phyloP scores from a whole-genome alignment of 2,113 vertebrate species.

The Pyxicephalus adspersus region DNA sequence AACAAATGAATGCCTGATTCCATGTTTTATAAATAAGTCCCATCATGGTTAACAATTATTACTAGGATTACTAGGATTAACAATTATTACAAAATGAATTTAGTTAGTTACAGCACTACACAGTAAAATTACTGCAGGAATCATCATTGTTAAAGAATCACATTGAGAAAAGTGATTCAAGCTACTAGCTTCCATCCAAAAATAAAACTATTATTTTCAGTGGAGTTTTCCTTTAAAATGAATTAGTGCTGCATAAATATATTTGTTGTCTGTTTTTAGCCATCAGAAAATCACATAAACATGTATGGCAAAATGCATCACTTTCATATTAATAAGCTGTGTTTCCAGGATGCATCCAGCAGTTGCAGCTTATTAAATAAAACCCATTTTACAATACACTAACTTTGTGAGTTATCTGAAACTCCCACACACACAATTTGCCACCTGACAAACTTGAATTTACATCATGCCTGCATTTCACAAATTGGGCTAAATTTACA shows the following conservation, averaged over 20 bases:
- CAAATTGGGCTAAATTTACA: constrained; percentile 17
- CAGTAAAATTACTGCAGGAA: too few species aligned
- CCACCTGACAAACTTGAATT: constrained; percentile 10
- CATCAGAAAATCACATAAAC: not conserved
- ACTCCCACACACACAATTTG: constrained; percentile 26
- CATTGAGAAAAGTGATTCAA: too few species aligned
- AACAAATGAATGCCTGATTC: too few species aligned
- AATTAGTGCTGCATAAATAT: not conserved
- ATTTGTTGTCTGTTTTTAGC: not conserved
- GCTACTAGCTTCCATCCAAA: too few species aligned
- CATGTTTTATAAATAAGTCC: too few species aligned
- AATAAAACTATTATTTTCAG: too few species aligned
- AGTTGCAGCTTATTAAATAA: constrained; percentile 13
- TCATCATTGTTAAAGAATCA: too few species aligned
- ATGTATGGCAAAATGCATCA: not conserved
- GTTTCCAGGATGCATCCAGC: not conserved
- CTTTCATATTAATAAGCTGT: not conserved
- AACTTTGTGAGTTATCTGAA: not conserved
- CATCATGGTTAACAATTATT: too few species aligned
- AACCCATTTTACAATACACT: not conserved
- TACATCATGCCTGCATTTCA: not conserved
- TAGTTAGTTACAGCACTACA: too few species aligned
- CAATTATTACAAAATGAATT: too few species aligned
- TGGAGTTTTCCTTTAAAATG: too few species aligned
- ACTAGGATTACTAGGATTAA: too few species aligned